These are phyloP conservation scores for Drosophila pallidifrons DNA, from an alignment of 1,140 invertebrate species.

Conservation along the genomic window DNA sequence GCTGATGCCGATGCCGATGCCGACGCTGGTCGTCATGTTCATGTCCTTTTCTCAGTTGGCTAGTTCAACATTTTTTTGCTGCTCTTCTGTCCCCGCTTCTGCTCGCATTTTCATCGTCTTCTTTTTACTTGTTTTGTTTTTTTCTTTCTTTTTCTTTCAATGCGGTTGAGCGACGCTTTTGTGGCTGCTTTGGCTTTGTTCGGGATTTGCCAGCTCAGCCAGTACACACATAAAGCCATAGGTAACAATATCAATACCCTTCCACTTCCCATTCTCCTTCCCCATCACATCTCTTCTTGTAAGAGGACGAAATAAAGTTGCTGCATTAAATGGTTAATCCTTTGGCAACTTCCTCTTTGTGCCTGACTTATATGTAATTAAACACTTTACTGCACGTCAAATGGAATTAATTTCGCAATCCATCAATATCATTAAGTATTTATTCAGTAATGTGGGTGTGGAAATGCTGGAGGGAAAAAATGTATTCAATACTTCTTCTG, in stretches of 20 bases:
- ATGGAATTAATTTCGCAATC: conserved; percentile 43
- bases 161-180: conserved; percentile 57
- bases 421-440: conserved; percentile 50
- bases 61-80: conserved; percentile 60
- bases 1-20: conserved; percentile 5
- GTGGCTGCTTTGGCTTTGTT: conserved; percentile 77
- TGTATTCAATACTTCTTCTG: conserved; percentile 3
- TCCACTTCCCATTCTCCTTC: neutral
- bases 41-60: conserved; percentile 69
- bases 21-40: conserved; percentile 52
- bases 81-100: conserved; percentile 6
- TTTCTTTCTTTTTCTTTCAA: conserved; percentile 48
- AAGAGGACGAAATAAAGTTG: conserved; percentile 19
- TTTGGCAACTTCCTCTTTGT: conserved; percentile 48
- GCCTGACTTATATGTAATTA: conserved; percentile 56
- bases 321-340: conserved; percentile 72
- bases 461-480: neutral
- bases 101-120: conserved; percentile 37
- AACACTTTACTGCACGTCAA: conserved; percentile 56
- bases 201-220: conserved; percentile 60
- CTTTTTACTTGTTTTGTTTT: conserved; percentile 37
- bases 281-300: too few relatives aligned
- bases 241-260: conserved; percentile 58
- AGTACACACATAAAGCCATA: conserved; percentile 30
- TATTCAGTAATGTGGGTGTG: conserved; percentile 10